Evolutionary conservation across 2,797 vertebrate species (phyloP), one percentile per base, ranked within the genome.

Genomic region (Gymnodraco acuticeps): DNA sequence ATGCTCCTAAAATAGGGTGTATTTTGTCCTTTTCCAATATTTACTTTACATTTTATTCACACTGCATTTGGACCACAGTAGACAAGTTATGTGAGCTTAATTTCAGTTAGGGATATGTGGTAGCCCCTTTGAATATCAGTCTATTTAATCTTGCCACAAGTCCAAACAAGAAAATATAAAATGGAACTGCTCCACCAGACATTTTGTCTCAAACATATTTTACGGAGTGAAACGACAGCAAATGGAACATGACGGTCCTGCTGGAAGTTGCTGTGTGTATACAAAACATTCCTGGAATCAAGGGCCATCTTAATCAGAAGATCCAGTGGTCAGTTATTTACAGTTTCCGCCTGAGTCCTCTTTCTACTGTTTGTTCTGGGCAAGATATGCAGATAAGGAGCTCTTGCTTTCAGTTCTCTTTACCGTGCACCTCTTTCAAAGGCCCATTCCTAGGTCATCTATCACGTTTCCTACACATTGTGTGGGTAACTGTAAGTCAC

Each of bases 91-190:
- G 10, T 38, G 43, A 41, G 33, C 55, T 11, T 27, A 19, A 14
- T 70, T 42, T 62, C n/a, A 17, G 41, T 48, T n/a, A 43, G 16
- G 46, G 52, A 42, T n/a, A 56, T 42, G 23, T 42, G 11, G 12
- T 10, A 64, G 16, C 52, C 64, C 52, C 23, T 72, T 47, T 54
- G 6, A 73, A 56, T 42, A 61, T 63, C 38, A 60, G 13, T 45
- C 23, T 45, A 27, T 64, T 41, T 72, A 17, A 46, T 64, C 11
- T 3, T 3, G 13, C 20, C 15, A 23, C 23, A 47, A 55, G 51
- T 41, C 51, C 51, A 47, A 48, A 48, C 8, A 31, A 19, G 46
- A 16, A 43, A 2, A 45, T 41, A 45, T 41, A n/a, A 73, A 51
- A 65, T 14, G 11, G 16, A 38, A 70, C n/a, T 48, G 46, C 67